phyloP scores from a whole-genome alignment of 2,113 vertebrate genomes.

The Vicugna pacos region DNA sequence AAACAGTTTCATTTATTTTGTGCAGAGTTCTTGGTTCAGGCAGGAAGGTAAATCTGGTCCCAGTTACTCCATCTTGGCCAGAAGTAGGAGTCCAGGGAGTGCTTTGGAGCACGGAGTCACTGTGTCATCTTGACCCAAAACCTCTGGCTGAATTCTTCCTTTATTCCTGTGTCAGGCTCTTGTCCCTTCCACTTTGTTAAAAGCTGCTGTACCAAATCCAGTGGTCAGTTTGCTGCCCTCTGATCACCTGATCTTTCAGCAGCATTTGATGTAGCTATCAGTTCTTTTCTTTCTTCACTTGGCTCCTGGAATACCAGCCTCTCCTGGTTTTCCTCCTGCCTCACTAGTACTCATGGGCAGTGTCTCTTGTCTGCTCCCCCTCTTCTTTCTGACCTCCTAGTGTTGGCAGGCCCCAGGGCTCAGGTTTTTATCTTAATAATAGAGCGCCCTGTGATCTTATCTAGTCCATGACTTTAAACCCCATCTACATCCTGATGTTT shows the following conservation, averaged over 20 bases:
- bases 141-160: background rate
- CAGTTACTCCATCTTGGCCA: background rate
- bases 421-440: background rate
- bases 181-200: rapidly evolving
- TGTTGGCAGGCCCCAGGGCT: background rate
- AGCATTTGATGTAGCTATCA: background rate
- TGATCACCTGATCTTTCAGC: background rate
- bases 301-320: background rate
- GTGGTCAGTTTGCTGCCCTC: background rate
- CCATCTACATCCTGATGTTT: background rate
- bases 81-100: background rate
- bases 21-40: background rate
- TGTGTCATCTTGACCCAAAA: background rate
- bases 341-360: background rate
- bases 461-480: background rate
- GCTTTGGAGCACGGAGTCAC: background rate
- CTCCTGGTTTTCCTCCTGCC: background rate
- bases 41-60: background rate
- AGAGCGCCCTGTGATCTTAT: background rate
- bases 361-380: background rate
- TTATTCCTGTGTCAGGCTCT: background rate
- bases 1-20: background rate
- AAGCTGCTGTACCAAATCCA: background rate
- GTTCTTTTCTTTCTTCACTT: background rate
- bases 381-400: background rate